Base-by-base conservation (phyloP, 2,888 invertebrate genomes). In the Sesia bembeciformis region DNA sequence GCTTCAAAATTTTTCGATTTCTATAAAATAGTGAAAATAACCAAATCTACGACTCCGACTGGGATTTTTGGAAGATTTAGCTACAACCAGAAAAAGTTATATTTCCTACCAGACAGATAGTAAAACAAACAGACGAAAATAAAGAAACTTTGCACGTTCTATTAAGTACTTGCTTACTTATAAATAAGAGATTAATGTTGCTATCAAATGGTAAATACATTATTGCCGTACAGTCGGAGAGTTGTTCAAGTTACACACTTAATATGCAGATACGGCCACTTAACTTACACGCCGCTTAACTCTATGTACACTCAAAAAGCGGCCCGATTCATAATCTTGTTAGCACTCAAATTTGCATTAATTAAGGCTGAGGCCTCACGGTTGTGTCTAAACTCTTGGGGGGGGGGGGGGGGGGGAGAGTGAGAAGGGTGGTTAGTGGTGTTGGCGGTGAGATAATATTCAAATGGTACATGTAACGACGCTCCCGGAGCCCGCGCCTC, bases 281-380 rank as follows among this genome's bases (percentile, higher is more conserved):
- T 76, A 76, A 75, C 66, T 72, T 65, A 65, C 67, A 65, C 71
- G 64, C 65, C 67, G 62, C 71, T 76, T 78, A 80, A 79, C 71
- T 74, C 74, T 76, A 65, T 74, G 74, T 76, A 65, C 71, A 70
- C 72, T 84, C 84, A 87, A 87, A 88, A 87, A 84, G 84, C 81
- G 76, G 74, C 71, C 68, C 76, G 81, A 80, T 84, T 86, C 88
- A 89, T 89, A 89, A 89, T 89, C 89, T 89, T 88, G 88, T 89
- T 89, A 89, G 88, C 88, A 80, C 89, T 84, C 83, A 88, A 89
- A 89, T 89, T 89, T 89, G 88, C 88, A 89, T 89, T 89, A 88
- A 89, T 89, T 89, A 89, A 87, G 83, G 81, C 78, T 72, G 79
- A 82, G 83, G 81, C 81, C 74, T 80, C 76, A 66, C 74, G 72